Base-by-base conservation (phyloP, 2,888 invertebrate species). In the Melanargia galathea region DNA sequence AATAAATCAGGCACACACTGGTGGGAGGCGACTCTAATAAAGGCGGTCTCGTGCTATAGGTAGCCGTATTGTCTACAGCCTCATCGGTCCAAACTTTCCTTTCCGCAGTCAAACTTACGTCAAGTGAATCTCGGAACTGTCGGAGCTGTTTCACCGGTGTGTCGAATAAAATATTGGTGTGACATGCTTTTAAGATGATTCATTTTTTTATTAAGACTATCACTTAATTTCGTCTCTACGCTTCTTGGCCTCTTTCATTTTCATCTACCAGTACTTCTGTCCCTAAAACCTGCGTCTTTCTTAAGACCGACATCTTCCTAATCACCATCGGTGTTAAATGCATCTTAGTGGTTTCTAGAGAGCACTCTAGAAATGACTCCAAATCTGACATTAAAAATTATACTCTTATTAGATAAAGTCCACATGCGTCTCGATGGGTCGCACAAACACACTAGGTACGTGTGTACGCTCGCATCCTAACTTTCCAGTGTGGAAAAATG, bases 61-160 rank as follows among this genome's bases (percentile, higher is more conserved):
- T 82, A 83, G 82, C 76, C 78, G 77, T 79, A 83, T 87, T 86
- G 85, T 87, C 83, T 84, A 79, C 79, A 80, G 81, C 80, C 83
- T 85, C 86, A 83, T 84, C 82, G 82, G 83, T 76, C 77, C 75
- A 85, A 89, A 89, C 84, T 90, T 90, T 88, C 83, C 87, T 84
- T 86, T 86, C 86, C 84, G 73, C 82, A 87, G 83, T 85, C 85
- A 86, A 90, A 89, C 88, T 87, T 87, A 84, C 84, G 87, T 88
- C 87, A 83, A 80, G 80, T 77, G 80, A 81, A 82, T 82, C 79
- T 81, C 74, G 67, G 70, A 69, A 69, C 69, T 75, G 68, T n/a
- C 62, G 1, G 22, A 22, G 66, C 46, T 54, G 64, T 2, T 35
- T 49, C 40, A 40, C 56, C 38, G 24, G 48, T 56, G 30, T 40